Evolutionary conservation across 2,113 vertebrate species (phyloP).

Genomic region (Perca fluviatilis): DNA sequence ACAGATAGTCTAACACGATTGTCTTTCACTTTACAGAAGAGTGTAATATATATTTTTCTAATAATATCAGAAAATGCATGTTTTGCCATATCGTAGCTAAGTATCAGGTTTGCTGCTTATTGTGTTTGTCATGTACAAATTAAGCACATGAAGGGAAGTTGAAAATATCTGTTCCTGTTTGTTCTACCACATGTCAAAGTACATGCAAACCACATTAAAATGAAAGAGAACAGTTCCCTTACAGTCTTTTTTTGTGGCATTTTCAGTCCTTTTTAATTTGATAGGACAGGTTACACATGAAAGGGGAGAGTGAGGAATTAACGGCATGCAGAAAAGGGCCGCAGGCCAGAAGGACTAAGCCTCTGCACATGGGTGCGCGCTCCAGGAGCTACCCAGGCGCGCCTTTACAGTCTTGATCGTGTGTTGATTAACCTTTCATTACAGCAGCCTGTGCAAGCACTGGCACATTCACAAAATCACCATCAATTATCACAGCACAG

Average conservation of each 20-base stretch:
- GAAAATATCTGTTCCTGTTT: not conserved
- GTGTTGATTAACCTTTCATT: constrained; percentile 20
- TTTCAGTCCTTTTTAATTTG: too few relatives aligned
- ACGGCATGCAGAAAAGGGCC: too few relatives aligned
- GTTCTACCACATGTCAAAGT: not conserved
- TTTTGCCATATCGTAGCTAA: not conserved
- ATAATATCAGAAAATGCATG: not conserved
- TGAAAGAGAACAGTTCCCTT: constrained; percentile 4
- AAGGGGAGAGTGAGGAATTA: too few relatives aligned
- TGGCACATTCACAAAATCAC: constrained; percentile 3
- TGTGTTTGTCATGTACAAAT: not conserved
- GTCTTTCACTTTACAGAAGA: not conserved
- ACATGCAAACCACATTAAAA: constrained; percentile 8
- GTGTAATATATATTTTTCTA: not conserved
- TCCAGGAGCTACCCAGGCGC: too few relatives aligned
- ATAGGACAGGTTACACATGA: too few relatives aligned
- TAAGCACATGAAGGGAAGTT: not conserved
- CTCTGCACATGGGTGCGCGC: too few relatives aligned
- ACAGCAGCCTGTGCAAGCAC: not conserved
- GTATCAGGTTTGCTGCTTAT: not conserved
- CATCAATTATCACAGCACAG: constrained; percentile 3
- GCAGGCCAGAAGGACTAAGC: too few relatives aligned
- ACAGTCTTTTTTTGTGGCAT: too few relatives aligned
- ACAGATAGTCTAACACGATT: not conserved
- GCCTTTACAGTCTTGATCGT: not conserved